phyloP scores from a whole-genome alignment of 2,113 vertebrate genomes.

The Petromus typicus region DNA sequence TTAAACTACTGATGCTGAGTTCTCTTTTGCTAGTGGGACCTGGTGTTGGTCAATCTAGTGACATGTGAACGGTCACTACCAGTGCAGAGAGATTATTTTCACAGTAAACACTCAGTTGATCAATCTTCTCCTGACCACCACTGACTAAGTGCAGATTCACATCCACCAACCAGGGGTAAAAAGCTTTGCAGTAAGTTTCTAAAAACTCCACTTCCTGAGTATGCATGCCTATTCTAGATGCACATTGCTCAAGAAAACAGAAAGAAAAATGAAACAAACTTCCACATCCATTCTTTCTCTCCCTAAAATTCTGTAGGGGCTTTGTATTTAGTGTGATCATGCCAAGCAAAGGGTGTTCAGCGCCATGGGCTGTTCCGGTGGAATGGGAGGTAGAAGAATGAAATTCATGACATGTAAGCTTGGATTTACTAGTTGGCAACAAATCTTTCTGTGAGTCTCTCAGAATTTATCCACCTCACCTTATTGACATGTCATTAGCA shows the following conservation, averaged over 20 bases:
- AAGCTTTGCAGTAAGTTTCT: not conserved
- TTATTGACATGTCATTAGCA: conserved; percentile 51
- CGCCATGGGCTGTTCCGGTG: not conserved
- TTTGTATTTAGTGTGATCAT: conserved; percentile 33
- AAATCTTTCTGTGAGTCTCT: conserved; percentile 62
- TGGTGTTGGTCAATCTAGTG: not conserved
- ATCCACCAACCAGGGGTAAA: not conserved
- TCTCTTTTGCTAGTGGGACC: conserved; percentile 2
- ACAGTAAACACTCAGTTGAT: not conserved
- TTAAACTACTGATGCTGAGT: not conserved
- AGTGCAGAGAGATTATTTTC: conserved; percentile 6
- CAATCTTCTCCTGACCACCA: not conserved
- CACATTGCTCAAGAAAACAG: conserved; percentile 15
- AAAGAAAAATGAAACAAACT: not conserved
- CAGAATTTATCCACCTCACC: conserved; percentile 54
- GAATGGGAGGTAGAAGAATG: not conserved
- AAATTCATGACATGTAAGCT: conserved; percentile 48
- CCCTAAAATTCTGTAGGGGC: conserved; percentile 34
- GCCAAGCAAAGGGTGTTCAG: not conserved
- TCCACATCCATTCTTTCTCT: conserved; percentile 14
- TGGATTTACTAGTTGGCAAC: conserved; percentile 59
- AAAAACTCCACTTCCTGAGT: conserved; percentile 6
- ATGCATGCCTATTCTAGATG: not conserved
- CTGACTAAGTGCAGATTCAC: not conserved
- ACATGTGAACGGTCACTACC: not conserved